Evolutionary conservation across 2,113 vertebrate species (phyloP).

Genomic region (Chaetodon trifascialis): DNA sequence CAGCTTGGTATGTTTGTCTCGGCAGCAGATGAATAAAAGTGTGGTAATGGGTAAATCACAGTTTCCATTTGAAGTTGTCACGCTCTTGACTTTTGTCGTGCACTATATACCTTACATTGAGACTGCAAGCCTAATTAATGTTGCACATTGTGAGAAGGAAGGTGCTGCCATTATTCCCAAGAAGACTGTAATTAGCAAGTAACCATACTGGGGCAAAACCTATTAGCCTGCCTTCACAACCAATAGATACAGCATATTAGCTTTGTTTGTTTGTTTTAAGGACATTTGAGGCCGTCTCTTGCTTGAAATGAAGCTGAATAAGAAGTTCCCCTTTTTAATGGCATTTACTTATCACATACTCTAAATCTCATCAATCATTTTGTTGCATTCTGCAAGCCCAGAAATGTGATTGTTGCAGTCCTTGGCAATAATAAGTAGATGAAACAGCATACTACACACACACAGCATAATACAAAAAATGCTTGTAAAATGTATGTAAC

Average conservation of each 20-base stretch:
- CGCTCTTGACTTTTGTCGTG: constrained; percentile 48
- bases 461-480: not conserved
- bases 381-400: not conserved
- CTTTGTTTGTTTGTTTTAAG: constrained; percentile 23
- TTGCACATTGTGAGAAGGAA: constrained; percentile 5
- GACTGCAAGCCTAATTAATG: constrained; percentile 25
- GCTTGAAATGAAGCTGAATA: not conserved
- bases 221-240: constrained; percentile 1
- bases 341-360: not conserved
- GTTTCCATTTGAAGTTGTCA: constrained; percentile 66
- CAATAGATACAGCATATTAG: not conserved
- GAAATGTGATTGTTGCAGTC: not conserved
- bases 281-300: not conserved
- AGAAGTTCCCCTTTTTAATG: not conserved
- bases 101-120: constrained; percentile 18
- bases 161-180: constrained; percentile 14
- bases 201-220: constrained; percentile 12
- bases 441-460: no score
- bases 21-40: constrained; percentile 48
- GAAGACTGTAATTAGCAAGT: constrained; percentile 15
- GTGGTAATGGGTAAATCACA: constrained; percentile 52
- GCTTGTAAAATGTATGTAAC: not conserved
- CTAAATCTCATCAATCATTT: no score
- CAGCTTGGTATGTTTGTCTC: constrained; percentile 42
- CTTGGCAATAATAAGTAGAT: not conserved